Evolutionary conservation across 2,113 vertebrate genomes (phyloP).

Genomic region (Lampris incognitus): DNA sequence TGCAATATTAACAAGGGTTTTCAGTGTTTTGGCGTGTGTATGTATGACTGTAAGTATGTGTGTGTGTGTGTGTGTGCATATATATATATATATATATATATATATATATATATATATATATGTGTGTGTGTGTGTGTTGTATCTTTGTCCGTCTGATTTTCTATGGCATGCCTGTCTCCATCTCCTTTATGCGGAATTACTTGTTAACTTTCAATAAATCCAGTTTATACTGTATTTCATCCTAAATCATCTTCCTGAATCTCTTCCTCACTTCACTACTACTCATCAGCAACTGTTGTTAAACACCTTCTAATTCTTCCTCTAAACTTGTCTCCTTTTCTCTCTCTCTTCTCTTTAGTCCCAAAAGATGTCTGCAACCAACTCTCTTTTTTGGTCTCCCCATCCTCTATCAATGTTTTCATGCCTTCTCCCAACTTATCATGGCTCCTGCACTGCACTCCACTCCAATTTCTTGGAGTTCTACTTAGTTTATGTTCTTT

Average conservation of each 20-base stretch:
- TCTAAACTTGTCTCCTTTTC: no score
- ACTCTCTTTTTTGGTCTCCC: background rate
- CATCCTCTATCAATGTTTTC: background rate
- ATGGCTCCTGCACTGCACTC: background rate
- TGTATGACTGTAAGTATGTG: no score
- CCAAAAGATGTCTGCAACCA: no score
- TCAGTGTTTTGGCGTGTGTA: no score
- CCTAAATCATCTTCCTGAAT: background rate
- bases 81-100: background rate
- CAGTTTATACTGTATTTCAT: no score
- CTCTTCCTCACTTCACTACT: background rate
- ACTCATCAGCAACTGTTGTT: background rate
- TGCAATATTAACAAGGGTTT: no score
- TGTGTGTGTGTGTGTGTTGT: background rate
- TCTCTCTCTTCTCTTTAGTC: no score
- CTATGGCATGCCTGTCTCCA: background rate
- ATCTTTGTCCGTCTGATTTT: background rate
- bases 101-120: background rate
- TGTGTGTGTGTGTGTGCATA: no score
- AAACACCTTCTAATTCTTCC: no score
- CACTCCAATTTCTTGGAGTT: background rate
- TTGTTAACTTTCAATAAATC: background rate
- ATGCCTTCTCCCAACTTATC: conserved; percentile 1
- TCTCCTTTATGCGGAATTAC: background rate
- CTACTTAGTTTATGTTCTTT: no score